Percentiles rank a stretch among this genome's conserved stretches.
Evolutionary conservation across 1,140 invertebrate genomes (phyloP).

Genomic region (Macrosteles quadrilineatus): DNA sequence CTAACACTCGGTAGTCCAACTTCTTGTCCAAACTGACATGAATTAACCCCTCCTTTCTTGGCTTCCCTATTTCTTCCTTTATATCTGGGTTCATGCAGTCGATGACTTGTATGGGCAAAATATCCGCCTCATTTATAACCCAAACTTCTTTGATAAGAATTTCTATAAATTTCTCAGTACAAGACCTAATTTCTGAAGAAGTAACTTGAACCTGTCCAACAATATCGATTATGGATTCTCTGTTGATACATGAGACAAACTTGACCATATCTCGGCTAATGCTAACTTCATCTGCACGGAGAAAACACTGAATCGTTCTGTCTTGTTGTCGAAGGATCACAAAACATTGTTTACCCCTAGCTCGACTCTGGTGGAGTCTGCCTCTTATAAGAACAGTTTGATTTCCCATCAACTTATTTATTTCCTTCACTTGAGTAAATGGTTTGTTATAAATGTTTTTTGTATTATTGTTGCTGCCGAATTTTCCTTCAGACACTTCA

Average conservation of each 20-base stretch:
- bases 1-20: slow-evolving; percentile 90
- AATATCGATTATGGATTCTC: slow-evolving; percentile 96
- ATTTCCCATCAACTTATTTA: slow-evolving; percentile 57
- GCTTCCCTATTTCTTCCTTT: slow-evolving; percentile 47
- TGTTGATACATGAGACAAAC: slow-evolving; percentile 85
- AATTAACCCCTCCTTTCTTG: slow-evolving; percentile 68
- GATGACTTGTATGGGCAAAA: slow-evolving; percentile 91
- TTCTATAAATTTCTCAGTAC: slow-evolving; percentile 88
- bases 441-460: slow-evolving; percentile 64
- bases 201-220: slow-evolving; percentile 76
- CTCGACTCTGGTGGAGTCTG: slow-evolving; percentile 86
- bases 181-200: slow-evolving; percentile 81
- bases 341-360: slow-evolving; percentile 97
- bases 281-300: slow-evolving; percentile 74
- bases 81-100: slow-evolving; percentile 82
- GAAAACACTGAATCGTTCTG: slow-evolving; percentile 87
- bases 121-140: slow-evolving; percentile 82
- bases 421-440: slow-evolving; percentile 62
- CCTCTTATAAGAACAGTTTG: slow-evolving; percentile 77
- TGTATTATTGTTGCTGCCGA: slow-evolving; percentile 75
- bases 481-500: slow-evolving; percentile 69
- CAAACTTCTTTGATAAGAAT: slow-evolving; percentile 78
- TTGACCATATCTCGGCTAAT: slow-evolving; percentile 97
- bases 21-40: slow-evolving; percentile 92
- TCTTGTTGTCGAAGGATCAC: slow-evolving; percentile 89